Evolutionary conservation across 1,140 invertebrate species (phyloP), one percentile per base, ranked within the genome.

Genomic region (Brachionus asplanchnoidis): DNA sequence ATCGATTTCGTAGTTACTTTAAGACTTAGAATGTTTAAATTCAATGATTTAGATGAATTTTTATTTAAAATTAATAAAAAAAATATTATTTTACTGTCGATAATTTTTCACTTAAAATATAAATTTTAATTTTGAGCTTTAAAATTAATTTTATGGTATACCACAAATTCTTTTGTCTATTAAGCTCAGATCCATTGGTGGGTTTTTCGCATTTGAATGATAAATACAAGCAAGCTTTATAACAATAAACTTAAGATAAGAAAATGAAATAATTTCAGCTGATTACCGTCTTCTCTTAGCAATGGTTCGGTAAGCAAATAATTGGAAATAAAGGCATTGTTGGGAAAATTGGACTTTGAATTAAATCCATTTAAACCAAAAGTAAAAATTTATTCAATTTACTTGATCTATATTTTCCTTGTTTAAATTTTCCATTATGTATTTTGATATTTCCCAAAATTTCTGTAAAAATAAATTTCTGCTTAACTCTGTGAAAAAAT

Each of bases 361-460:
- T 44, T 36, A 36, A 36, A 36, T 36, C 32, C 32, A 7, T 20
- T 66, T 17, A 66, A 66, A 66, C 20, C n/a, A 66, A 66, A 66
- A 66, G 26, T 28, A 17, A 26, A 12, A 26, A 66, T 12, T 28
- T 36, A 36, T 36, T 7, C 1, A 17, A 26, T 60, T 23, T 60
- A 60, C 32, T 50, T 46, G 20, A 50, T 9, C 42, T 0, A 77
- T 46, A 77, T 82, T 60, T 23, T 82, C 26, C 40, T 82, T 68
- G 7, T 26, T 68, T n/a, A 82, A 40, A 46, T 82, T 82, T 9
- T 82, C 28, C 12, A 46, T n/a, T 28, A 82, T 26, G 11, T 82
- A 82, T 68, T 65, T 60, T n/a, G 79, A 42, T 32, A 82, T 65
- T 46, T 82, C 50, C 53, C 53, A 36, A 68, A 82, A 82, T 65